Evolutionary conservation across 2,888 invertebrate genomes (phyloP).

Genomic region (Ectemnius cavifrons): DNA sequence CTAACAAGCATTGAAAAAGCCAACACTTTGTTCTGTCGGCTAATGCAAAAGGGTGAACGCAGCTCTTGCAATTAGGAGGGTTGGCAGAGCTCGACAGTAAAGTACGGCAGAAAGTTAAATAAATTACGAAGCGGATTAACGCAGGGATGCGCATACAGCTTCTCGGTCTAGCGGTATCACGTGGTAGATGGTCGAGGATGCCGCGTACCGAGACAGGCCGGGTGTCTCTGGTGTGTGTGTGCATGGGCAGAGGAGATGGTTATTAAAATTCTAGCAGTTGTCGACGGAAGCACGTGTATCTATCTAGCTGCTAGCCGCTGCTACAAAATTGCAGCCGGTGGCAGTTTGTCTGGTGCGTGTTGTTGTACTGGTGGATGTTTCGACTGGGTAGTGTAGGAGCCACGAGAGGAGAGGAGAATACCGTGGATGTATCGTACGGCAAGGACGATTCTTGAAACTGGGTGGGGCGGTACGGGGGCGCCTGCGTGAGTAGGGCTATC

Average conservation of each 20-base stretch:
- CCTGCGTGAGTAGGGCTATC: constrained; percentile 59
- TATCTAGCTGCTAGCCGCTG: neutral
- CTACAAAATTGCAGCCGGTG: too few species aligned
- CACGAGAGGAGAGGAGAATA: constrained; percentile 19
- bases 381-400: too few species aligned
- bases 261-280: neutral
- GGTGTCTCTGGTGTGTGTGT: neutral
- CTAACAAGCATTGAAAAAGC: too few species aligned
- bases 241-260: neutral
- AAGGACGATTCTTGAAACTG: constrained; percentile 54
- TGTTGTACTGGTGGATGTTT: too few species aligned
- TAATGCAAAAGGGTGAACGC: neutral
- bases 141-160: neutral
- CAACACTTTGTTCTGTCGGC: too few species aligned
- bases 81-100: neutral
- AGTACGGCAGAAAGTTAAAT: constrained; percentile 1
- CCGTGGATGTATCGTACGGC: constrained; percentile 27
- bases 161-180: neutral
- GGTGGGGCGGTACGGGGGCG: constrained; percentile 59
- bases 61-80: neutral
- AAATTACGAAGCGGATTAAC: constrained; percentile 3
- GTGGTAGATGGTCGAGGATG: neutral
- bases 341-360: too few species aligned
- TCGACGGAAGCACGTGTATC: neutral
- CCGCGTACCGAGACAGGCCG: neutral